Base-by-base conservation (phyloP, 1,140 invertebrate genomes). In the Drosophila sturtevanti region DNA sequence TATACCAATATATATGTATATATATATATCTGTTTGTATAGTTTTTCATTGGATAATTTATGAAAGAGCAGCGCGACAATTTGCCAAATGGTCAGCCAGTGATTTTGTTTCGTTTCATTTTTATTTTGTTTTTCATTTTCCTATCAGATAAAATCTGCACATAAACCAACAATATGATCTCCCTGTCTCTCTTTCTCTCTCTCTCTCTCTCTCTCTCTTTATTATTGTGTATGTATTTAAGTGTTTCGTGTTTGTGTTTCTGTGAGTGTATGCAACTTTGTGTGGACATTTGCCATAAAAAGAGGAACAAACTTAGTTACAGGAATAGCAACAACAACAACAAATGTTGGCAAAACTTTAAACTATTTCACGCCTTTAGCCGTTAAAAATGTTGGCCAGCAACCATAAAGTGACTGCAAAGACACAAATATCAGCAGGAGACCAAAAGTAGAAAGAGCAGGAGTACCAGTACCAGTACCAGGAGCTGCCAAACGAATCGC, bases 281-380 rank as follows among this genome's bases (percentile, higher is more conserved):
- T 44, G 41, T 44, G 16, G 16, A 44, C 0, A 58, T 16, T 58
- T 12, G 11, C 55, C 22, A 21, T 55, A 35, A 35, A 37, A 11
- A n/a, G 22, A 37, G 10, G 7, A 10, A 48, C 18, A 48, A 48
- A 18, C 18, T 16, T 18, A 3, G 7, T 10, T 6, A 48, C 27
- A 31, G 27, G 27, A 31, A 31, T 31, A 31, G 5, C 5, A 58
- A 51, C 37, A 38, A 18, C 52, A 68, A 61, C 51, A 75, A 63
- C 34, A 74, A 66, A 11, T 73, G 63, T 56, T 22, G n/a, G 7
- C 38, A 54, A 73, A 81, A 64, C 71, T 74, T 85, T 70, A 85
- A 85, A 86, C 81, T 65, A 85, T 85, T 85, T 85, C 64, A 86
- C 81, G 77, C 77, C 72, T 64, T 55, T 63, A 55, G 68, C 0